Evolutionary conservation across 2,113 vertebrate species (phyloP), one percentile per base, ranked within the genome.

Genomic region (Tonatia bakeri): DNA sequence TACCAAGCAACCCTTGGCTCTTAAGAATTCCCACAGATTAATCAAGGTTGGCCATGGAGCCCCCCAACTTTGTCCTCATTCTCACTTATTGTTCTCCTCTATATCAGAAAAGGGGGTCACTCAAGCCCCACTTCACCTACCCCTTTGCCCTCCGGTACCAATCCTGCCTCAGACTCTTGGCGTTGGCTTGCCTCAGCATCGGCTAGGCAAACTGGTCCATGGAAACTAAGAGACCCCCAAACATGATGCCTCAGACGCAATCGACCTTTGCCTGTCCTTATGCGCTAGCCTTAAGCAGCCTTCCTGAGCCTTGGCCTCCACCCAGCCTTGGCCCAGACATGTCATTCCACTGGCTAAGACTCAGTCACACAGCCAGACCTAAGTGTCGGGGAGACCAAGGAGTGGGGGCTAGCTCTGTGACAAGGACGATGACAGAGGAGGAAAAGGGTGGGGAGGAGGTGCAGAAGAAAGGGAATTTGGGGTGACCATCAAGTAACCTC

Each of bases 401-500:
- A 67, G 17, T 9, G 43, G 28, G 13, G 33, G 8, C 80, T 19
- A 69, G 26, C 28, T 75, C 47, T 15, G 7, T 10, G n/a, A 40
- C 17, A n/a, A 19, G 47, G 0, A 52, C 0, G 7, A 54, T 6
- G 15, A 43, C 14, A 17, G 38, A 40, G 76, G 26, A 38, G 26
- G 15, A 61, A 28, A 69, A 8, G 5, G 6, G 10, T 36, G 26
- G 1, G 12, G 47, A 8, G 69, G 16, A 28, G 14, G 33, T 45
- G 16, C 10, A 20, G 31, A 13, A 9, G 72, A 31, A 47, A 20
- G 33, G 7, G 0, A 31, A 31, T 11, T 56, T 82, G 7, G 2
- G 17, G n/a, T 72, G 24, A 73, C 36, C 15, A 47, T 20, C 10
- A 3, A 79, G 19, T 43, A 1, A 1, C 5, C n/a, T 31, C 13